Evolutionary conservation across 2,797 vertebrate genomes (phyloP).

Genomic region (Nannoperca obscura): DNA sequence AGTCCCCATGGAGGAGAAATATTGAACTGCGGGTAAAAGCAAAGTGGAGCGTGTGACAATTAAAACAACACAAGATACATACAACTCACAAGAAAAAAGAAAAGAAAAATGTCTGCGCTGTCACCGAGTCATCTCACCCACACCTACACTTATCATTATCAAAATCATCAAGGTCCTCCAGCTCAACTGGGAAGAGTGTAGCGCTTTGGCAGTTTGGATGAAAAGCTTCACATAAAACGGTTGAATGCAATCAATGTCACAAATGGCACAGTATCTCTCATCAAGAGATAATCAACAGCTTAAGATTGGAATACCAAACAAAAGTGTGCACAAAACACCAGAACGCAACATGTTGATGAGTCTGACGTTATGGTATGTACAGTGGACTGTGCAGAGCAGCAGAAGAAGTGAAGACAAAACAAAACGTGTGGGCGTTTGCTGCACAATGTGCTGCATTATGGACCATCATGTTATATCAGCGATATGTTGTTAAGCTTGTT

Average conservation of each 20-base stretch:
- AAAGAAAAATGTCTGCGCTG: neutral
- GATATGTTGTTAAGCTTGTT: slow-evolving; percentile 49
- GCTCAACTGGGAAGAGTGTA: slow-evolving; percentile 16
- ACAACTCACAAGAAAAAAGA: neutral
- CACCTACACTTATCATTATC: slow-evolving; percentile 16
- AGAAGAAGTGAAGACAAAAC: slow-evolving; percentile 64
- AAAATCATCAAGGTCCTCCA: slow-evolving; percentile 39
- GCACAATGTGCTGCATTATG: slow-evolving; percentile 69
- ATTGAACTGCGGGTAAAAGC: slow-evolving; percentile 9
- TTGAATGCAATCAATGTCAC: slow-evolving; percentile 21
- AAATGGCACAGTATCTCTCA: neutral
- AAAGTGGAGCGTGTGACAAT: neutral
- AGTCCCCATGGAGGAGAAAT: slow-evolving; percentile 29
- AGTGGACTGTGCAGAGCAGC: slow-evolving; percentile 43
- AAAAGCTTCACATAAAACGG: slow-evolving; percentile 37
- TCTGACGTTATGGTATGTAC: slow-evolving; percentile 12
- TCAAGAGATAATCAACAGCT: slow-evolving; percentile 27
- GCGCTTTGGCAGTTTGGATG: slow-evolving; percentile 9
- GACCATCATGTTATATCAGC: slow-evolving; percentile 55
- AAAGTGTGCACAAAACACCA: neutral
- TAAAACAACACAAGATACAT: slow-evolving; percentile 4
- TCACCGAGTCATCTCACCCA: slow-evolving; percentile 19
- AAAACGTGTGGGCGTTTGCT: slow-evolving; percentile 61
- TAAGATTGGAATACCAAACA: neutral
- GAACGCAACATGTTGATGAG: neutral